Base-by-base conservation (phyloP, 2,888 invertebrate species). In the Gandaritis pyraliata region DNA sequence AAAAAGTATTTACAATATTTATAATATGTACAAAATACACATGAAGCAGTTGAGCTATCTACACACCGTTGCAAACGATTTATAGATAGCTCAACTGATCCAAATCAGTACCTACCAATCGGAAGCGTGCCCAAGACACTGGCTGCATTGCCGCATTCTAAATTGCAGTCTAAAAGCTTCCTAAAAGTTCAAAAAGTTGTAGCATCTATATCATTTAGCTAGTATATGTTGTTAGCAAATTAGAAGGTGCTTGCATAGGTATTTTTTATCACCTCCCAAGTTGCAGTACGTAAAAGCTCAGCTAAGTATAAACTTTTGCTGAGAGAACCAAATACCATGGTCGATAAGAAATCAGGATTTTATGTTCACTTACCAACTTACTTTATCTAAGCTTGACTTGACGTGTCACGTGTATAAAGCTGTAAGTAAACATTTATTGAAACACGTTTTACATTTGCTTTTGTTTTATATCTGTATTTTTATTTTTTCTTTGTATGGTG, bases 241-340 rank as follows among this genome's bases (percentile, higher is more conserved):
- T 23, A 23, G 23, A 23, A 33, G 39, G 39, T 39, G 2, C 15
- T 13, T 41, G 13, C 10, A 1, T 48, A 15, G 33, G 3, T 33
- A 13, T 4, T 13, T 48, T 48, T 18, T 45, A 36, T 18, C 18
- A 41, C 58, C 58, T 56, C 59, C 59, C 64, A 64, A 52, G 64
- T 39, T 49, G 52, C 23, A 51, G 30, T 46, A 49, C 45, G 15
- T 30, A 33, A 48, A 55, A 59, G 59, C 38, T 64, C 43, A 59
- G 48, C 59, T 15, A n/a, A n/a, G 5, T 23, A 1, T 16, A 11
- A 30, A 23, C 7, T 50, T 57, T 29, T 39, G 59, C 56, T 59
- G 55, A 45, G 15, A 2, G 11, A 18, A 43, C 47, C 38, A 47
- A 53, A 54, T 50, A 39, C 33, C 33, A 29, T 11, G 3, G 6